Percentiles rank a stretch among this genome's conserved stretches.
Evolutionary conservation across 2,797 vertebrate genomes (phyloP).

Genomic region (Phrynocephalus guinanensis): DNA sequence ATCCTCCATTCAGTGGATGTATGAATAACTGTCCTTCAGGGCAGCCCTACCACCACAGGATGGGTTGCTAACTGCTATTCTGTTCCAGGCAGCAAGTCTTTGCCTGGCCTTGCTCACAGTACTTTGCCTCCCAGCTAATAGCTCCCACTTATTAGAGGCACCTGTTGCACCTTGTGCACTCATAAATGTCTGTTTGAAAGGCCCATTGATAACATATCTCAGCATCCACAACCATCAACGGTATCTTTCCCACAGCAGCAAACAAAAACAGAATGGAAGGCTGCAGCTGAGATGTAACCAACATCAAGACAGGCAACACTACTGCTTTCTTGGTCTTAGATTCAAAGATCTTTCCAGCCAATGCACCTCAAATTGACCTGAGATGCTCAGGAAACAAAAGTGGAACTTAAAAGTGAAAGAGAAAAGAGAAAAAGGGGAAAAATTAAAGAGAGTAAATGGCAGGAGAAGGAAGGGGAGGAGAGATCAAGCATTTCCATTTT

Average conservation of each 20-base stretch:
- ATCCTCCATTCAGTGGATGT: not conserved
- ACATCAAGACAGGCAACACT: not conserved
- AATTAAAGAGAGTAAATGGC: accelerated
- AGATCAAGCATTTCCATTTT: constrained; percentile 12
- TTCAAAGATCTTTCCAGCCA: not conserved
- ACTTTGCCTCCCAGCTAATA: no score
- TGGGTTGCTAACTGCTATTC: not conserved
- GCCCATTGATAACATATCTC: no score
- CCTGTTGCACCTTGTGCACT: no score
- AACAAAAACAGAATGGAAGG: not conserved
- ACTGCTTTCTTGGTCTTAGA: not conserved
- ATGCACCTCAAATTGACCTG: constrained; percentile 27
- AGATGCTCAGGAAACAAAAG: constrained; percentile 18
- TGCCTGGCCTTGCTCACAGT: not conserved
- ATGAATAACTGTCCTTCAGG: not conserved
- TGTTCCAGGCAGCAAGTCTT: not conserved
- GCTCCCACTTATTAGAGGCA: no score
- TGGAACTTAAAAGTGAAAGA: accelerated
- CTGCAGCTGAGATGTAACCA: not conserved
- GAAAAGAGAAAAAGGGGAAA: not conserved
- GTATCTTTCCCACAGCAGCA: not conserved
- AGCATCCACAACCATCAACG: not conserved
- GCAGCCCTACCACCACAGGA: no score
- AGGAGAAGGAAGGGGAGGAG: not conserved
- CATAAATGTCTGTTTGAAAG: no score